These are phyloP conservation scores for Catostomus latipinnis DNA, from an alignment of 2,797 vertebrate species.

Conservation along the genomic window DNA sequence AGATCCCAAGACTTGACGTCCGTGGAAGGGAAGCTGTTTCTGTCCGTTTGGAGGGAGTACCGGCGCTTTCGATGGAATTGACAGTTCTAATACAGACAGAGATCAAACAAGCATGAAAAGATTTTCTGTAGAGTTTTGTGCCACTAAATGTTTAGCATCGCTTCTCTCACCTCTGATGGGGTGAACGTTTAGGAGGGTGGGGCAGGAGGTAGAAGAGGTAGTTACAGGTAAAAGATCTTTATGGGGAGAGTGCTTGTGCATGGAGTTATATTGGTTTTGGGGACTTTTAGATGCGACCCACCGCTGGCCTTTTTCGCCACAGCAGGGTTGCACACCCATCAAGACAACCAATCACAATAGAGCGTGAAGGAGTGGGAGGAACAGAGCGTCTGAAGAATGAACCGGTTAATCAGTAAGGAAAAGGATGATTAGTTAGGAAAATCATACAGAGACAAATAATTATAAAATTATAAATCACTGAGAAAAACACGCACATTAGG, in stretches of 20 bases:
- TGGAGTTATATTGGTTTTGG: slow-evolving; percentile 63
- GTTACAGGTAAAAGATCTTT: slow-evolving; percentile 56
- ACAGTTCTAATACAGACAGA: slow-evolving; percentile 61
- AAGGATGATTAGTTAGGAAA: slow-evolving; percentile 53
- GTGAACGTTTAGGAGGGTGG: slow-evolving; percentile 31
- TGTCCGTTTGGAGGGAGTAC: slow-evolving; percentile 13
- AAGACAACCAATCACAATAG: slow-evolving; percentile 62
- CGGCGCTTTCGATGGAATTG: slow-evolving; percentile 42
- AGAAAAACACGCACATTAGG: not conserved
- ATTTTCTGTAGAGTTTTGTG: not conserved
- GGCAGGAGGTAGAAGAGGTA: slow-evolving; percentile 15
- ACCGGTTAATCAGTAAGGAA: slow-evolving; percentile 60
- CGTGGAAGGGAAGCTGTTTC: slow-evolving; percentile 29
- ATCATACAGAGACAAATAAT: not conserved
- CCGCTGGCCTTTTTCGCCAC: slow-evolving; percentile 62
- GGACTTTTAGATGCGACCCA: slow-evolving; percentile 65
- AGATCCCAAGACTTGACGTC: slow-evolving; percentile 50
- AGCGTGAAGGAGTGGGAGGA: slow-evolving; percentile 68
- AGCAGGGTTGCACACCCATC: slow-evolving; percentile 53
- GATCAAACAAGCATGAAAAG: not conserved
- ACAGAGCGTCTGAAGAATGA: slow-evolving; percentile 65
- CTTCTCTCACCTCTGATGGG: slow-evolving; percentile 53
- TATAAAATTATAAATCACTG: not conserved
- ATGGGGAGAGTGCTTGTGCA: slow-evolving; percentile 55
- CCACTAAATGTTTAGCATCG: slow-evolving; percentile 2